Conservation (phyloP, 2,113 vertebrate species). For the Pontoporia blainvillei region DNA sequence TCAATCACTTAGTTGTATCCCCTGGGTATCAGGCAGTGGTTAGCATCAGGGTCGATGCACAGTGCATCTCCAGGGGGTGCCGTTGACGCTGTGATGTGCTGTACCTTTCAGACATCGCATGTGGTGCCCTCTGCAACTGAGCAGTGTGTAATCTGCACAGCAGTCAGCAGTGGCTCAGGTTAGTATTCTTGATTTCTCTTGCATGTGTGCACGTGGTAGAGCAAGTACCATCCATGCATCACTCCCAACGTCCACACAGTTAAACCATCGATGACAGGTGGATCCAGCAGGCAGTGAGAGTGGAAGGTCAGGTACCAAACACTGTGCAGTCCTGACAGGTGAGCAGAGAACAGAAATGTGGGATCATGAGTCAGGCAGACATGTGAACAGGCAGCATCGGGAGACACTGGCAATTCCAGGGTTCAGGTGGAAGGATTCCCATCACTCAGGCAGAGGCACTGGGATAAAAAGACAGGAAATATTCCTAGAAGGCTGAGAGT, state of each 20-base stretch:
- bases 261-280: neutral
- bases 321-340: neutral
- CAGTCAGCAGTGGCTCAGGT: neutral
- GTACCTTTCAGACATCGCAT: neutral
- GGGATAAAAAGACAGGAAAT: neutral
- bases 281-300: neutral
- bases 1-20: neutral
- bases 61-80: neutral
- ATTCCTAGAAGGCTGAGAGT: constrained; percentile 1
- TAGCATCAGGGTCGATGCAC: neutral
- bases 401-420: neutral
- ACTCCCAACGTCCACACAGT: neutral
- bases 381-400: neutral
- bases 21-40: neutral
- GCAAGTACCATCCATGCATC: neutral
- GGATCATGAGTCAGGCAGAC: neutral
- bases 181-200: neutral
- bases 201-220: neutral
- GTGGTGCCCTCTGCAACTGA: neutral
- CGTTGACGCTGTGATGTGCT: neutral
- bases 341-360: neutral
- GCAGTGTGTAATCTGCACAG: neutral
- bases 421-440: neutral
- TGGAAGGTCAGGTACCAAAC: neutral
- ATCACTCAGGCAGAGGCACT: neutral